Evolutionary conservation across 2,888 invertebrate species (phyloP), one percentile per base, ranked within the genome.

Genomic region (Rotaria sp.): DNA sequence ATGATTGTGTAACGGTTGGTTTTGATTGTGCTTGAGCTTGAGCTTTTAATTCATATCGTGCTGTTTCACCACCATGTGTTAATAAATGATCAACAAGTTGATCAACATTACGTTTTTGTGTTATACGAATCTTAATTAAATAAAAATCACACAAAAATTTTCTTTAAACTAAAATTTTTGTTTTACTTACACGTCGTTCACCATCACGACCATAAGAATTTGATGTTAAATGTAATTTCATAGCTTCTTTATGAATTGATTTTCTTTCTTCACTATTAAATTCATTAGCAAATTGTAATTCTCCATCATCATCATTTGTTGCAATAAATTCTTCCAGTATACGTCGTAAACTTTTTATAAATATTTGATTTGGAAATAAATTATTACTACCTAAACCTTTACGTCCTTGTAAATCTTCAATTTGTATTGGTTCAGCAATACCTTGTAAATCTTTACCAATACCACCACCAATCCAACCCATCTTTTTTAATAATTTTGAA

Each of bases 351-450:
- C 45, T 80, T n/a, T 45, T 41, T 11, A 80, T 45, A 80, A 80
- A 80, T 38, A n/a, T 80, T 45, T 80, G 41, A 45, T 80, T 80
- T 45, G 80, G 80, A 80, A 80, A 80, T 45, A 80, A n/a, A 45
- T n/a, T 26, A n/a, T 45, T 80, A n/a, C 45, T 45, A 45, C 80
- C 80, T 15, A 80, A n/a, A 45, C 80, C 80, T 80, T 80, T 80
- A 45, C 80, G 24, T 45, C 80, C 80, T 26, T 80, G 80, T 80
- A 80, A 45, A 45, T 80, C 80, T 80, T 80, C 80, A 26, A 80
- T n/a, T 80, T 80, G 80, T 26, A 80, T 80, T 26, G 80, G 80
- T n/a, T 80, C 80, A n/a, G 80, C 80, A n/a, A 80, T 80, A 45
- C 80, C 80, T 80, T 80, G 80, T 21, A 41, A 26, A n/a, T 80